Percentiles rank a stretch among this genome's conserved stretches.
These are phyloP conservation scores for Hypothenemus hampei DNA, from an alignment of 1,140 invertebrate species.

Conservation along the genomic window DNA sequence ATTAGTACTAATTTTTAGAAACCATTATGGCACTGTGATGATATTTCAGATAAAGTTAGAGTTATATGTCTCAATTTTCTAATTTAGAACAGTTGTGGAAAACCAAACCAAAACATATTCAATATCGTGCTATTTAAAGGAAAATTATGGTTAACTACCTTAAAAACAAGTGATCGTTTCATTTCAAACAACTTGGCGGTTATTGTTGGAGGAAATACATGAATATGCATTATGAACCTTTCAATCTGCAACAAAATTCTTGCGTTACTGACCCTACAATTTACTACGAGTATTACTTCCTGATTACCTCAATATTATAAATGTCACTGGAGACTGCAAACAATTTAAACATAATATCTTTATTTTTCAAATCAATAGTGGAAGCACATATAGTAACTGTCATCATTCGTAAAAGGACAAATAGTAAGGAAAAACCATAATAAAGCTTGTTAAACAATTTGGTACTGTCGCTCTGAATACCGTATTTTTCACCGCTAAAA, in stretches of 20 bases:
- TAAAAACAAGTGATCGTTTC: constrained; percentile 14
- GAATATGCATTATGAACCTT: constrained; percentile 10
- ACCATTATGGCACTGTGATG: too few relatives aligned
- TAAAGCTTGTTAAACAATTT: constrained; percentile 3
- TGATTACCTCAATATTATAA: constrained; percentile 21
- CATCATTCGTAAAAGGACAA: constrained; percentile 5
- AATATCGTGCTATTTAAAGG: too few relatives aligned
- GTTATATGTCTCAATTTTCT: too few relatives aligned
- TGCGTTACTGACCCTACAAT: too few relatives aligned
- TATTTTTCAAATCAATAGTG: constrained; percentile 4
- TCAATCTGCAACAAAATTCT: constrained; percentile 16
- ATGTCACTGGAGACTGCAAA: constrained; percentile 6
- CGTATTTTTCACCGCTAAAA: constrained; percentile 5
- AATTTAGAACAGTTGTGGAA: too few relatives aligned
- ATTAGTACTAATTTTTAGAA: too few relatives aligned
- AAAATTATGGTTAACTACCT: constrained; percentile 5
- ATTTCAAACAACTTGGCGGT: constrained; percentile 12
- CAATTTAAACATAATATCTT: constrained; percentile 1
- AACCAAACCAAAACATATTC: too few relatives aligned
- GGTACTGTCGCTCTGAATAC: not conserved
- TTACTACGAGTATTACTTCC: too few relatives aligned
- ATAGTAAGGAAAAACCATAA: constrained; percentile 12
- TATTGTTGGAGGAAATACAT: constrained; percentile 7
- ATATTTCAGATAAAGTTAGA: too few relatives aligned
- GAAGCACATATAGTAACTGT: constrained; percentile 11